Evolutionary conservation across 2,113 vertebrate genomes (phyloP), one percentile per base, ranked within the genome.

Genomic region (Gymnarchus niloticus): DNA sequence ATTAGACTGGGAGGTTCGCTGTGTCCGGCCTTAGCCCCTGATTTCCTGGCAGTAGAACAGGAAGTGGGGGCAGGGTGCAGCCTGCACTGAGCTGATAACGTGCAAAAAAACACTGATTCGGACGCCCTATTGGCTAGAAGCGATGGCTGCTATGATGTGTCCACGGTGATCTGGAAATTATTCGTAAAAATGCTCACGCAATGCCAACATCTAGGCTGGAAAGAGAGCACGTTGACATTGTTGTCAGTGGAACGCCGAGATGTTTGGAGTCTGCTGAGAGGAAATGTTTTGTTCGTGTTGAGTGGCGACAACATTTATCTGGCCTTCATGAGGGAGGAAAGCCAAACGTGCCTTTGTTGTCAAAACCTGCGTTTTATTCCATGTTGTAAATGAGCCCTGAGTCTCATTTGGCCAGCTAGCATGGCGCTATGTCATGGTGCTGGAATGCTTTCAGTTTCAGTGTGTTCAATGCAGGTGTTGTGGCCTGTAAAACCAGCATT

Each of bases 11-110:
- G 37, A 46, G 54, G 85, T 33, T 49, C 41, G 81, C 52, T 56
- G 23, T 61, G 61, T 57, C 69, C 65, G 33, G 65, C 44, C 56
- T 56, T 69, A 81, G 81, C 54, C 59, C 7, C 61, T 87, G 86
- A 88, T 88, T 88, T 91, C 92, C 93, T 94, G 93, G 89, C 91
- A 91, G 89, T 90, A 91, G 92, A 88, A 90, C 91, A 93, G 94
- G 94, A 94, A 94, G 88, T 83, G 87, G 88, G 81, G 92, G 93
- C 80, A 87, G 93, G 93, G 90, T 56, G 86, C 54, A 89, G 87
- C 6, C 86, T 92, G 91, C 54, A 46, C 46, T 28, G 78, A 83
- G 81, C 57, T 76, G 88, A 91, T 90, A 90, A 88, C 86, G 41
- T 81, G 65, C 76, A 83, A n/a, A 87, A 86, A 89, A 88, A 87